Percentiles rank a stretch among this genome's conserved stretches.
Evolutionary conservation across 1,140 invertebrate species (phyloP).

Genomic region (Episyrphus balteatus): DNA sequence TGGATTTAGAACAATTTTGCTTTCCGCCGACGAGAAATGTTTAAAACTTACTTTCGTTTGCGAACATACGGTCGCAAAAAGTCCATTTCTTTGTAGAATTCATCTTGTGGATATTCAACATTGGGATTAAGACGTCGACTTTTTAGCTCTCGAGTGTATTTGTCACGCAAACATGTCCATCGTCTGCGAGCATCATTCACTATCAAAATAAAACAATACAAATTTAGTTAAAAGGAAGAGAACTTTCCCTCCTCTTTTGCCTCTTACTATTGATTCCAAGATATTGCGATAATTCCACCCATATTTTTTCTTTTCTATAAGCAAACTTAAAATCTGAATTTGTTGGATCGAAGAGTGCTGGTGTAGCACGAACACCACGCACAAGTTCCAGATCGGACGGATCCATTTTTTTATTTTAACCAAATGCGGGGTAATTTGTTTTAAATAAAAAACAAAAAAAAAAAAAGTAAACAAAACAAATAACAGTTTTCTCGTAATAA

Average conservation of each 20-base stretch:
- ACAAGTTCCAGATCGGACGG: slow-evolving; percentile 23
- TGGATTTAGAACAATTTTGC: no score
- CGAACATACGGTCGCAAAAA: slow-evolving; percentile 26
- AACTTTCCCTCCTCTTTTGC: no score
- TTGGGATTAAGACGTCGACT: slow-evolving; percentile 24
- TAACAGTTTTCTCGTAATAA: no score
- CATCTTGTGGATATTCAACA: slow-evolving; percentile 23
- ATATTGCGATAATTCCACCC: slow-evolving; percentile 4
- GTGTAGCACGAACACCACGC: slow-evolving; percentile 18
- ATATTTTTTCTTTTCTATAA: slow-evolving; percentile 27
- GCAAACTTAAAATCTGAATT: slow-evolving; percentile 22
- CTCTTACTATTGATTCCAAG: no score
- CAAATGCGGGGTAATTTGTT: no score
- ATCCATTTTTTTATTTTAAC: slow-evolving; percentile 12
- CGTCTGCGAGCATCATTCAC: slow-evolving; percentile 19
- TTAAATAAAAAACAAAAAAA: no score
- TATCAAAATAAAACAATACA: no score
- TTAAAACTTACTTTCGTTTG: slow-evolving; percentile 12
- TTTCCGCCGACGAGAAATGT: no score
- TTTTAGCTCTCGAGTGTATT: slow-evolving; percentile 25
- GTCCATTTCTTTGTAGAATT: slow-evolving; percentile 30
- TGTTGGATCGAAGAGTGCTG: slow-evolving; percentile 23
- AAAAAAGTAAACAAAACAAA: no score
- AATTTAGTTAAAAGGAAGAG: no score
- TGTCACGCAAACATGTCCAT: slow-evolving; percentile 27